Evolutionary conservation across 1,140 invertebrate species (phyloP).

Genomic region (Globodera rostochiensis): DNA sequence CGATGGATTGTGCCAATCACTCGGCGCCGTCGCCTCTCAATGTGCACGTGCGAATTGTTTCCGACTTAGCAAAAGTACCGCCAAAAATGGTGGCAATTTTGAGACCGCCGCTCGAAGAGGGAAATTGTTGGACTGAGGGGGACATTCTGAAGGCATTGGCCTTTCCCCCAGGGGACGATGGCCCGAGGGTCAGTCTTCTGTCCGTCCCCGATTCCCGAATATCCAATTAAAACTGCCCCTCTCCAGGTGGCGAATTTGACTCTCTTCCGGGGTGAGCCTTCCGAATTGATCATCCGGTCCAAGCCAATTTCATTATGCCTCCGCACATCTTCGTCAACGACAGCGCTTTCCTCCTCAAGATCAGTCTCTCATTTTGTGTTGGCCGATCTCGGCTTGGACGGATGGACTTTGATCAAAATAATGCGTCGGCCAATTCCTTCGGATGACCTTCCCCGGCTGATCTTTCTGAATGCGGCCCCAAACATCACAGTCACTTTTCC

Average conservation of each 20-base stretch:
- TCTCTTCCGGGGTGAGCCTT: background rate
- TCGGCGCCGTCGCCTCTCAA: background rate
- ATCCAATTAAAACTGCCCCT: background rate
- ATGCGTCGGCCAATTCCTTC: background rate
- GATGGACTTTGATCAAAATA: background rate
- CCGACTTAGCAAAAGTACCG: constrained; percentile 1
- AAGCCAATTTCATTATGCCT: background rate
- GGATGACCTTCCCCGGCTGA: background rate
- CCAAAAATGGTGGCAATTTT: background rate
- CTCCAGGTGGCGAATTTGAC: background rate
- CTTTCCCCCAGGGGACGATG: background rate
- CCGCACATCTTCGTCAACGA: background rate
- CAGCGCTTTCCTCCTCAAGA: background rate
- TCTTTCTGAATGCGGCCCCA: background rate
- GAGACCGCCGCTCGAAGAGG: background rate
- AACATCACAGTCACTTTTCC: background rate
- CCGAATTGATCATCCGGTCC: background rate
- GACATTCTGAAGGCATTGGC: background rate
- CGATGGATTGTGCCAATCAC: constrained; percentile 6
- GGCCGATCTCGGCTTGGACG: background rate
- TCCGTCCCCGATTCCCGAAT: background rate
- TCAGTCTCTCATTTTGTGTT: background rate
- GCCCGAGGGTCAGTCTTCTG: constrained; percentile 2
- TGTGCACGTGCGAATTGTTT: background rate
- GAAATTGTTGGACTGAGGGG: background rate